Conservation (phyloP, 2,888 invertebrate species). For the Exocentrus adspersus region DNA sequence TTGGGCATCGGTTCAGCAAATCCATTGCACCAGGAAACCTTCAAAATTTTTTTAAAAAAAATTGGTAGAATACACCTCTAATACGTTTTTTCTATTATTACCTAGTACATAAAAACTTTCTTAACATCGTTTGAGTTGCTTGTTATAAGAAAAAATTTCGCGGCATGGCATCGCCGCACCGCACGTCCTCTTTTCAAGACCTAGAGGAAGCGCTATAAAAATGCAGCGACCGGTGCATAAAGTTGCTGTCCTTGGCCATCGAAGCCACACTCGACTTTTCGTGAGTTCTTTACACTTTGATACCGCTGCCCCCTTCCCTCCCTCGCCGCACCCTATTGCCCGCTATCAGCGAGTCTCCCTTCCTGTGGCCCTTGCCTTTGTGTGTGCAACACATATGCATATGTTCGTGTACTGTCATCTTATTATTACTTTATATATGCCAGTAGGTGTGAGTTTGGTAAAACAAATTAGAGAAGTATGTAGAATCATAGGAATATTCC, state of each 20-base stretch:
- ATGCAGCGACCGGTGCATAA: conserved; percentile 51
- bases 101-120: too few species aligned
- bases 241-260: conserved; percentile 41
- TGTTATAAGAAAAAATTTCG: too few species aligned
- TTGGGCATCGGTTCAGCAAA: too few species aligned
- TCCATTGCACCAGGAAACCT: too few species aligned
- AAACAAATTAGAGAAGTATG: too few species aligned
- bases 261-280: conserved; percentile 41
- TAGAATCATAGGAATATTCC: too few species aligned
- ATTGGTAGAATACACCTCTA: too few species aligned
- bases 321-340: conserved; percentile 20
- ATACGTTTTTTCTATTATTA: too few species aligned
- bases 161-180: background rate
- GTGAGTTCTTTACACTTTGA: conserved; percentile 46
- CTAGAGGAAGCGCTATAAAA: conserved; percentile 56
- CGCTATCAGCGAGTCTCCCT: conserved; percentile 39
- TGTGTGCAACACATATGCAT: conserved; percentile 53
- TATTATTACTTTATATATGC: background rate
- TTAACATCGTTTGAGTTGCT: too few species aligned
- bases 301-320: conserved; percentile 27
- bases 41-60: too few species aligned
- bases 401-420: conserved; percentile 34
- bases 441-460: too few species aligned
- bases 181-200: too few species aligned
- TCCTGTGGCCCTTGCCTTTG: conserved; percentile 59